phyloP scores from a whole-genome alignment of 2,888 invertebrate genomes.

The Hemithea aestivaria region DNA sequence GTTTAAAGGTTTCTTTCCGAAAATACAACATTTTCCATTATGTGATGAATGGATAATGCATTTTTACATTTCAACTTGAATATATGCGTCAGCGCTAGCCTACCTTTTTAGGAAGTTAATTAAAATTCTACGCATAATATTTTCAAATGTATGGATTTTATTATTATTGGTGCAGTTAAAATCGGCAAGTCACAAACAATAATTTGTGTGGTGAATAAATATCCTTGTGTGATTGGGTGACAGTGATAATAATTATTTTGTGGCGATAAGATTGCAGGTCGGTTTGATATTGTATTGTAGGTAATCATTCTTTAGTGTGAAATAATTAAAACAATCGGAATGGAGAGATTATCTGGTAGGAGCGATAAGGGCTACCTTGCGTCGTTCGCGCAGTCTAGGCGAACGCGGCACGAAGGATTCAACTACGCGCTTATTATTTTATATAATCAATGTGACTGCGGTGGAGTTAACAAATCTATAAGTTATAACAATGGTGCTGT shows the following conservation, averaged over 20 bases:
- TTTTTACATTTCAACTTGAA: too few relatives aligned
- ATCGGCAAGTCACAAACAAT: constrained; percentile 14
- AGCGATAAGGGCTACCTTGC: constrained; percentile 62
- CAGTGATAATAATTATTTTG: constrained; percentile 55
- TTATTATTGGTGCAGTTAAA: constrained; percentile 12
- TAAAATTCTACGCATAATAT: too few relatives aligned
- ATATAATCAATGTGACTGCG: constrained; percentile 18
- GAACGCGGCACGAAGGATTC: constrained; percentile 65
- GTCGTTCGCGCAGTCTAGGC: constrained; percentile 51
- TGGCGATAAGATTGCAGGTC: constrained; percentile 70
- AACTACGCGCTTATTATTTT: constrained; percentile 22
- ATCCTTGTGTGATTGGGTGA: constrained; percentile 47
- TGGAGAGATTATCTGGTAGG: constrained; percentile 63
- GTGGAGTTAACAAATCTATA: constrained; percentile 18
- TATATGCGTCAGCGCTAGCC: too few relatives aligned
- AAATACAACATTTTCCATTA: too few relatives aligned
- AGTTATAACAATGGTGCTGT: constrained; percentile 58
- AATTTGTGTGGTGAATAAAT: constrained; percentile 14
- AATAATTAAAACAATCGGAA: constrained; percentile 77
- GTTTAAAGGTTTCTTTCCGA: too few relatives aligned
- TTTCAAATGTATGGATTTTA: not conserved
- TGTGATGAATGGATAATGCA: too few relatives aligned
- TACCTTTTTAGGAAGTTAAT: too few relatives aligned
- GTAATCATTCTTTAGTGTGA: constrained; percentile 62
- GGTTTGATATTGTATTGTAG: constrained; percentile 65